Percentiles rank a stretch among this genome's conserved stretches.
These are phyloP conservation scores for Mythimna pallens DNA, from an alignment of 2,888 invertebrate species.

Conservation along the genomic window DNA sequence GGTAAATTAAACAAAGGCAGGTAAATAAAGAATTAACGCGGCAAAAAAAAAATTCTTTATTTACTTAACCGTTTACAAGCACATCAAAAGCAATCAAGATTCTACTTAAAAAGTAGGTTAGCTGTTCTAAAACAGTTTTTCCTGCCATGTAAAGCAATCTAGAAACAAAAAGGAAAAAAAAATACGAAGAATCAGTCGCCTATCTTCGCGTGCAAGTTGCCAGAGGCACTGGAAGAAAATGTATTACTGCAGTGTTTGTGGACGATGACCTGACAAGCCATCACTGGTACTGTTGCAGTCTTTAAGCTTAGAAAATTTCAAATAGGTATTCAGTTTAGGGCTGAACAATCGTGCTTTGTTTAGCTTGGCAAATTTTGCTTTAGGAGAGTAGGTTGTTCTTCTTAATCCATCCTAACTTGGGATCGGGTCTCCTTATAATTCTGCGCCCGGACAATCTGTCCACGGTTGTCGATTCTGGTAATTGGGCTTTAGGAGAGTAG, in stretches of 20 bases:
- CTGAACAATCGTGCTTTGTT: conserved; percentile 29
- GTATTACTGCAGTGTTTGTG: conserved; percentile 63
- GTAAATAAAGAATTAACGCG: not conserved
- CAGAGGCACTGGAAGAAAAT: conserved; percentile 54
- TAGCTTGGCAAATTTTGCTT: conserved; percentile 18
- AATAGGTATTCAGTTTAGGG: conserved; percentile 15
- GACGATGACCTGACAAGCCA: conserved; percentile 57
- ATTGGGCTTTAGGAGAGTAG: no score
- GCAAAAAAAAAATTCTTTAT: conserved; percentile 6
- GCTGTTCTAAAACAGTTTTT: conserved; percentile 43
- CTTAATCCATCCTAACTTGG: no score
- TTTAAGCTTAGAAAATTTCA: conserved; percentile 30
- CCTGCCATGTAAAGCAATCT: conserved; percentile 41
- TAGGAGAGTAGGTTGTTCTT: not conserved
- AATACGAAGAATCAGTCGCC: conserved; percentile 45
- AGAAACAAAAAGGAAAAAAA: conserved; percentile 46
- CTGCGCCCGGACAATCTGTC: no score
- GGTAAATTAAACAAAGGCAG: no score
- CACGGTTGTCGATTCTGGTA: no score
- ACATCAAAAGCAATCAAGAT: conserved; percentile 40
- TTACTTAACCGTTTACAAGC: conserved; percentile 33
- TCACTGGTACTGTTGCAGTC: conserved; percentile 46
- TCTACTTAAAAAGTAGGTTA: conserved; percentile 48
- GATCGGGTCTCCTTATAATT: no score
- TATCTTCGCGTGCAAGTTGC: conserved; percentile 62